phyloP scores from a whole-genome alignment of 2,113 vertebrate species.

The Dipodomys stephensi region DNA sequence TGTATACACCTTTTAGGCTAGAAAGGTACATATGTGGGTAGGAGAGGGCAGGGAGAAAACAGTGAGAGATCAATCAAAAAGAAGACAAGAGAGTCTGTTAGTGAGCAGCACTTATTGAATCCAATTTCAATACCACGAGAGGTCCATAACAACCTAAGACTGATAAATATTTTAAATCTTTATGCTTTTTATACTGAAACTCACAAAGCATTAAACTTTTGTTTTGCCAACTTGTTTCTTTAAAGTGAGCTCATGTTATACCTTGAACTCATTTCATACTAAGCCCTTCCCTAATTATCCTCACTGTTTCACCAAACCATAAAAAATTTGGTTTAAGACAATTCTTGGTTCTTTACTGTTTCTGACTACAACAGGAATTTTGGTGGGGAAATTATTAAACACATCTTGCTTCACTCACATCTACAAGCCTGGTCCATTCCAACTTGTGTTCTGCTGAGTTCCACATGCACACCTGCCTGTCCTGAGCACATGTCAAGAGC shows the following conservation, averaged over 20 bases:
- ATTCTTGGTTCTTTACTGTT: not conserved
- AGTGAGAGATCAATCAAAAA: constrained; percentile 48
- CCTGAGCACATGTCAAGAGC: constrained; percentile 97
- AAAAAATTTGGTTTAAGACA: not conserved
- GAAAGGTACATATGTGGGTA: not conserved
- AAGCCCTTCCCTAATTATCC: not conserved
- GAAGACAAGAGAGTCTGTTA: not conserved
- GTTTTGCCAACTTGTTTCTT: not conserved
- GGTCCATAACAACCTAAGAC: not conserved
- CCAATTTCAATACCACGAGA: not conserved
- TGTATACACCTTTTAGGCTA: not conserved
- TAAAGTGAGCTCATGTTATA: not conserved
- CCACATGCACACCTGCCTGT: constrained; percentile 97
- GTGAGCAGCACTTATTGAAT: constrained; percentile 42
- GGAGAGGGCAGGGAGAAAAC: not conserved
- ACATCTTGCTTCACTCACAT: constrained; percentile 87
- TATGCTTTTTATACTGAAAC: constrained; percentile 1
- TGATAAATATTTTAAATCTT: not conserved
- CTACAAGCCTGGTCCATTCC: constrained; percentile 95
- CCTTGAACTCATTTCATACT: not conserved
- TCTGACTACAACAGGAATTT: not conserved
- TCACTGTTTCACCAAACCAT: not conserved
- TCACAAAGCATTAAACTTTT: constrained; percentile 4
- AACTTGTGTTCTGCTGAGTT: constrained; percentile 93
- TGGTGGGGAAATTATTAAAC: not conserved